phyloP scores from a whole-genome alignment of 2,888 invertebrate species.

The Amiota minor region DNA sequence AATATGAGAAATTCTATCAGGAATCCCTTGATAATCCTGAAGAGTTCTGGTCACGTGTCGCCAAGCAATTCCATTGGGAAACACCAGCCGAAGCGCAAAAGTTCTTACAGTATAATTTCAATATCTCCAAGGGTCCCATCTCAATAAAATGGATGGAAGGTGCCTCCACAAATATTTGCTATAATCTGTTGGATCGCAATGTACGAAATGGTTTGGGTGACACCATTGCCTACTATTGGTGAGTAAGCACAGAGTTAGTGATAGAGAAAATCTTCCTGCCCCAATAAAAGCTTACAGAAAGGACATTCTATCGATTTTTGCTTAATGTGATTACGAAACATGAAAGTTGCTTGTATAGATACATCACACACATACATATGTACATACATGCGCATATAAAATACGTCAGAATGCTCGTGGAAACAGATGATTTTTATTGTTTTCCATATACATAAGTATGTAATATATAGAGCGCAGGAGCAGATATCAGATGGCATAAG shows the following conservation, averaged over 20 bases:
- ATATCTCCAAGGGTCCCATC: slow-evolving; percentile 89
- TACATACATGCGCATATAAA: neutral
- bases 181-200: slow-evolving; percentile 94
- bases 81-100: slow-evolving; percentile 82
- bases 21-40: slow-evolving; percentile 91
- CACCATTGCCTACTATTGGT: slow-evolving; percentile 96
- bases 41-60: slow-evolving; percentile 93
- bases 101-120: slow-evolving; percentile 93
- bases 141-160: slow-evolving; percentile 96
- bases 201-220: slow-evolving; percentile 91
- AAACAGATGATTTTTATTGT: slow-evolving; percentile 43
- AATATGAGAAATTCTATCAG: slow-evolving; percentile 88
- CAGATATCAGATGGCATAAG: neutral
- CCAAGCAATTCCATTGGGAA: slow-evolving; percentile 96
- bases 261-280: neutral
- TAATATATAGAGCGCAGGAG: neutral
- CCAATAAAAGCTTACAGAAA: slow-evolving; percentile 23
- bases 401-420: slow-evolving; percentile 40
- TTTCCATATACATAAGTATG: neutral
- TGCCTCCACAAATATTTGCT: slow-evolving; percentile 94
- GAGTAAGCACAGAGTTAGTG: slow-evolving; percentile 72
- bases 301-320: slow-evolving; percentile 48
- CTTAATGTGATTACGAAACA: slow-evolving; percentile 45
- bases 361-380: neutral
- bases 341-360: slow-evolving; percentile 12